Evolutionary conservation across 2,113 vertebrate genomes (phyloP).

Genomic region (Cynoglossus semilaevis): DNA sequence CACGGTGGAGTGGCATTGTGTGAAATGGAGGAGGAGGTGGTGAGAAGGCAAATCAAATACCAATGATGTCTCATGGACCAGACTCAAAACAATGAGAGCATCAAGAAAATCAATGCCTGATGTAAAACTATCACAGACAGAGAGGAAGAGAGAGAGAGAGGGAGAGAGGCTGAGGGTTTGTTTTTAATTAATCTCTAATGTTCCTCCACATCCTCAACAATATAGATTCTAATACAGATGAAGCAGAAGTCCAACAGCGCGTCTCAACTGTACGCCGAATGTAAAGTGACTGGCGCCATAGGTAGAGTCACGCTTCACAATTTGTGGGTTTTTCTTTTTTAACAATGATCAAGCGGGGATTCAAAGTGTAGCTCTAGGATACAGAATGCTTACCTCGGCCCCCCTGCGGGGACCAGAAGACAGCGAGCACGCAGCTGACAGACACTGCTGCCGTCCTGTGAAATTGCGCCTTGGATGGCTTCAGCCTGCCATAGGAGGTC

Average conservation of each 20-base stretch:
- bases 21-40: constrained; percentile 9
- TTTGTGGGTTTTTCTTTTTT: constrained; percentile 34
- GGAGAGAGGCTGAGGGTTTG: neutral
- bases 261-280: constrained; percentile 22
- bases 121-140: neutral
- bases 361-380: constrained; percentile 55
- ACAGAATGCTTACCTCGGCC: constrained; percentile 26
- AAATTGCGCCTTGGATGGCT: constrained; percentile 44
- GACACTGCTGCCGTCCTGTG: constrained; percentile 54
- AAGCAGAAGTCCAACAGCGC: neutral
- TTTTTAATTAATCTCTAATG: neutral
- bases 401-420: constrained; percentile 43
- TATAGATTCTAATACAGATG: neutral
- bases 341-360: constrained; percentile 52
- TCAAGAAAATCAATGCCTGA: constrained; percentile 15
- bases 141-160: neutral
- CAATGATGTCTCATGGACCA: constrained; percentile 38
- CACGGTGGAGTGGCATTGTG: constrained; percentile 10
- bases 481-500: constrained; percentile 37
- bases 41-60: constrained; percentile 34
- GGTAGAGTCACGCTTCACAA: constrained; percentile 34
- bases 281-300: constrained; percentile 33
- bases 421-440: constrained; percentile 67
- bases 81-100: constrained; percentile 30
- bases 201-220: neutral